Evolutionary conservation across 2,888 invertebrate species (phyloP), one percentile per base, ranked within the genome.

Genomic region (Hartigia nigra): DNA sequence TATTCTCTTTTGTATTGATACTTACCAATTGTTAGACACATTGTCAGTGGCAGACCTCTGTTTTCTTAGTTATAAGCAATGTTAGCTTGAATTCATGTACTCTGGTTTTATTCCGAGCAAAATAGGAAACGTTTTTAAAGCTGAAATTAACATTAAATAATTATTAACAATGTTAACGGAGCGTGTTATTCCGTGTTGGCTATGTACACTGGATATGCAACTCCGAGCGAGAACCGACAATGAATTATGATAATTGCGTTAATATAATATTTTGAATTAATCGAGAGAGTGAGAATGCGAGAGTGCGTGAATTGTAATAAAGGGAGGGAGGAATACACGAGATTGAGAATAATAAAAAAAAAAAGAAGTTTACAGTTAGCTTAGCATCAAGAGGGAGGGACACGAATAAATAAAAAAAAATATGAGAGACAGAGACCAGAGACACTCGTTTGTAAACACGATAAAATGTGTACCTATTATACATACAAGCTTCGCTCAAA

Each of bases 381-480:
- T 14, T 23, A 55, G 55, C 23, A 23, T 55, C 9, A 23, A 23
- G 23, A 55, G 23, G 55, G 55, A 55, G 55, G 55, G 23, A 23
- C 55, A 23, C 23, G 74, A n/a, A 70, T 72, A 74, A n/a, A 75
- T 31, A 37, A 74, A 70, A 35, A 74, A 31, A 36, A 23, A 72
- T 9, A 36, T 37, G 75, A 78, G 76, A 39, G 76, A 78, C 70
- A 55, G 37, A 76, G 74, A 77, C 35, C 69, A 31, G 70, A 74
- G 37, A 69, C 70, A 69, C 70, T 80, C 78, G 74, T 78, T 74
- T 70, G 83, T 83, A 86, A 83, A 84, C 83, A 81, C 83, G 80
- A 81, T 81, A 75, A 83, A 85, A 84, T 85, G 86, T 88, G 87
- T 88, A 87, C 83, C 86, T 84, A 84, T 55, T 55, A 55, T 55